phyloP scores from a whole-genome alignment of 2,888 invertebrate genomes.

The Patella ulyssiponensis region DNA sequence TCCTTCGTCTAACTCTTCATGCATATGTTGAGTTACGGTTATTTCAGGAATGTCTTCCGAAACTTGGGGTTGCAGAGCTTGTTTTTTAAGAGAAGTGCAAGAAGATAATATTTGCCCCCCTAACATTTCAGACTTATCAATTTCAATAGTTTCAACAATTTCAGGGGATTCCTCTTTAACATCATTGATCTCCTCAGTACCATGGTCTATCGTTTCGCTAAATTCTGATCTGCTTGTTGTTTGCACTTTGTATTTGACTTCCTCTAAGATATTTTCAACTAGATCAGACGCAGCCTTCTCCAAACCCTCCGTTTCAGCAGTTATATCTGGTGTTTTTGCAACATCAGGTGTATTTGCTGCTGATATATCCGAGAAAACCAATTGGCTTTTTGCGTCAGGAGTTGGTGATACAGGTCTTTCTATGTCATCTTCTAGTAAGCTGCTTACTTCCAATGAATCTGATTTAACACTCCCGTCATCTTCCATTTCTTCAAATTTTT shows the following conservation, averaged over 20 bases:
- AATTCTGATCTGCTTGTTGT: constrained; percentile 39
- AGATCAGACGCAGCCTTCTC: constrained; percentile 63
- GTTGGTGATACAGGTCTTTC: constrained; percentile 75
- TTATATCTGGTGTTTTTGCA: constrained; percentile 21
- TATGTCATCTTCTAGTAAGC: constrained; percentile 73
- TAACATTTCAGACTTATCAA: neutral
- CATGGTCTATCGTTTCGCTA: constrained; percentile 39
- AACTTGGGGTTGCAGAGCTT: constrained; percentile 45
- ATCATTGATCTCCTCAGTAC: constrained; percentile 22
- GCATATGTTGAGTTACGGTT: constrained; percentile 78
- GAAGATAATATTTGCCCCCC: constrained; percentile 12
- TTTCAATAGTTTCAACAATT: constrained; percentile 1
- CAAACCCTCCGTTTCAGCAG: constrained; percentile 42
- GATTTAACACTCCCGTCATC: constrained; percentile 19
- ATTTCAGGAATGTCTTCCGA: constrained; percentile 77
- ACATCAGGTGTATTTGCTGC: constrained; percentile 14
- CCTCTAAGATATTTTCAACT: constrained; percentile 65
- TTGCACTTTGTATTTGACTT: constrained; percentile 59
- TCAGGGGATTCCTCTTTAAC: constrained; percentile 17
- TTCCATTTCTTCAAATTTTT: constrained; percentile 27
- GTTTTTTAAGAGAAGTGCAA: constrained; percentile 17
- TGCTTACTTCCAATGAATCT: constrained; percentile 28
- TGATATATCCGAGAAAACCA: constrained; percentile 45
- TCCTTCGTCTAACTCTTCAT: constrained; percentile 54
- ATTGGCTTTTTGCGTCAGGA: constrained; percentile 62